Percentiles rank a stretch among this genome's conserved stretches.
phyloP scores from a whole-genome alignment of 1,140 invertebrate genomes.

The Bacillus rossius region DNA sequence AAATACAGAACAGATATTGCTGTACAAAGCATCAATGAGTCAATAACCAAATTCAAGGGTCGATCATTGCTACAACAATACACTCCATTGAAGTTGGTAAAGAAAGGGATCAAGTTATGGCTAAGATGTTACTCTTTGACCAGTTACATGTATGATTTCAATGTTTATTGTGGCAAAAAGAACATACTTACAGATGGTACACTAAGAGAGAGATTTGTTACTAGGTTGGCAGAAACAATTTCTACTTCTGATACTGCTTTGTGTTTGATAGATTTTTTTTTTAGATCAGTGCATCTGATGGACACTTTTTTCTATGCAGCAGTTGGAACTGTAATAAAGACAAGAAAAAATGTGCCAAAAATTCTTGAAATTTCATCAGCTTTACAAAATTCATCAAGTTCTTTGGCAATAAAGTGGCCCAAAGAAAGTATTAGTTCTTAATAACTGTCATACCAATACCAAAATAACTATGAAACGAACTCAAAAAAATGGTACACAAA shows the following conservation, averaged over 20 bases:
- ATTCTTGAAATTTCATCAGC: slow-evolving; percentile 10
- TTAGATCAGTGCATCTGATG: too few species aligned
- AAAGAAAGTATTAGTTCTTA: slow-evolving; percentile 25
- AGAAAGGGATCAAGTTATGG: slow-evolving; percentile 37
- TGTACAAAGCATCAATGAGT: slow-evolving; percentile 21
- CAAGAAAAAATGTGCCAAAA: slow-evolving; percentile 19
- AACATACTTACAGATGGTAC: too few species aligned
- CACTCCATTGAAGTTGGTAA: slow-evolving; percentile 32
- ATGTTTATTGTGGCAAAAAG: slow-evolving; percentile 22
- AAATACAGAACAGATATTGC: neutral
- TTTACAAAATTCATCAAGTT: slow-evolving; percentile 17
- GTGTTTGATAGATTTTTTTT: too few species aligned
- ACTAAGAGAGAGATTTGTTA: too few species aligned
- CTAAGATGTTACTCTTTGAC: slow-evolving; percentile 25
- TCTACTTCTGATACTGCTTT: too few species aligned
- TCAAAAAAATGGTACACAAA: too few species aligned
- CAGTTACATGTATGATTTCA: slow-evolving; percentile 29
- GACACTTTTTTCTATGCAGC: too few species aligned
- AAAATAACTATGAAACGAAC: slow-evolving; percentile 7
- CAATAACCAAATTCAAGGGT: slow-evolving; percentile 30
- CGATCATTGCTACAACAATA: slow-evolving; percentile 31
- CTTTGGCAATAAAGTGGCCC: slow-evolving; percentile 17
- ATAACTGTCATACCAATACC: slow-evolving; percentile 22
- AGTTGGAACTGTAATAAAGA: too few species aligned
- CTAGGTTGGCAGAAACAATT: too few species aligned